Percentiles rank a stretch among this genome's conserved stretches.
phyloP scores from a whole-genome alignment of 2,797 vertebrate species.

The Gymnopithys bicolor region DNA sequence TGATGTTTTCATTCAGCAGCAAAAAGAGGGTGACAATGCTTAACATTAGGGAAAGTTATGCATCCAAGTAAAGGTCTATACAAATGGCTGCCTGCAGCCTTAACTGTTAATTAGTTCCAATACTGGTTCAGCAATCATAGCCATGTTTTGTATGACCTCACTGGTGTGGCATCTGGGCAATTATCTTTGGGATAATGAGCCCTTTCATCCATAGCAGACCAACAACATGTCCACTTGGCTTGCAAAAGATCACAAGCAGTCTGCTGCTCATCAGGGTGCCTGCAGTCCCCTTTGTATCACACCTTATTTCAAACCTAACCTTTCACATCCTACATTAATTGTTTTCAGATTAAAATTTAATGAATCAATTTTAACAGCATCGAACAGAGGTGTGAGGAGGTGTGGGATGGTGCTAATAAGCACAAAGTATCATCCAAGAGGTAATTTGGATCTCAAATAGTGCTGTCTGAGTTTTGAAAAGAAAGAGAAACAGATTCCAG shows the following conservation, averaged over 20 bases:
- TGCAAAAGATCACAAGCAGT: conserved; percentile 72
- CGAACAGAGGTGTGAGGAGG: background rate
- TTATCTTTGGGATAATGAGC: conserved; percentile 79
- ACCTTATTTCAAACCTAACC: conserved; percentile 74
- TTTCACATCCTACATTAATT: conserved; percentile 75
- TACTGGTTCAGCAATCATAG: conserved; percentile 51
- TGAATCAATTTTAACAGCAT: conserved; percentile 60
- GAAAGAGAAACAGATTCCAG: conserved; percentile 23
- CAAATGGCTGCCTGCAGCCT: conserved; percentile 44
- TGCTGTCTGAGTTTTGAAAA: background rate
- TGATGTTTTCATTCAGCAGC: background rate
- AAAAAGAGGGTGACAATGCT: background rate
- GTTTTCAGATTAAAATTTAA: conserved; percentile 76
- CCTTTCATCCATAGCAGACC: conserved; percentile 75
- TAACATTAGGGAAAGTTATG: background rate
- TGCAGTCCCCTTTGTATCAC: conserved; percentile 50
- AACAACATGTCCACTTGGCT: conserved; percentile 68
- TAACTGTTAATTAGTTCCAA: conserved; percentile 69
- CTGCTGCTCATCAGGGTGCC: conserved; percentile 62
- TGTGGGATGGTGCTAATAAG: background rate
- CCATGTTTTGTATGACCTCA: conserved; percentile 67
- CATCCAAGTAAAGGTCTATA: background rate
- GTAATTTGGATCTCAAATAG: conserved; percentile 41
- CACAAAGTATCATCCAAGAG: conserved; percentile 26
- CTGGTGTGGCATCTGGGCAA: conserved; percentile 73